A percentile compares a stretch with the other conserved stretches of the same genome.
Conservation (phyloP, 2,113 vertebrate species). For the Osmerus mordax region DNA sequence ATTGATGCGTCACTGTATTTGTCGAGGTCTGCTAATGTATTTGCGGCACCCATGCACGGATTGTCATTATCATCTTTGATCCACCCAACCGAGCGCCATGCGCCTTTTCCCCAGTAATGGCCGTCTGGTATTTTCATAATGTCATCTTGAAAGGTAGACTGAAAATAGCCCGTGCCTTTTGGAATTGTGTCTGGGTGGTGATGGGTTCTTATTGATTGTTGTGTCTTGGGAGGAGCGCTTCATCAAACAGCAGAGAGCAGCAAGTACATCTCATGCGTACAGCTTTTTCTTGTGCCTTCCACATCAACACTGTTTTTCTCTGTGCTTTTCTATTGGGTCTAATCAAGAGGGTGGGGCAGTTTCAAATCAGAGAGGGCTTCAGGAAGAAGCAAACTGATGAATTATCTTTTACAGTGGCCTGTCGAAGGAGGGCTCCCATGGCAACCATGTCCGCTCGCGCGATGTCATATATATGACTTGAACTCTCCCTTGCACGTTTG, state of each 20-base stretch:
- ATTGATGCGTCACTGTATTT: no score
- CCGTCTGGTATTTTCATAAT: neutral
- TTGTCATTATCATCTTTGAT: no score
- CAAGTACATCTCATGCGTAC: neutral
- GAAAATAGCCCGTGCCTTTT: neutral
- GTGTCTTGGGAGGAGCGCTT: constrained; percentile 1
- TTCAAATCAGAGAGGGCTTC: neutral
- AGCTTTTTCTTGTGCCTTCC: neutral
- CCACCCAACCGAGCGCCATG: no score
- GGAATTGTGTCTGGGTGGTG: neutral
- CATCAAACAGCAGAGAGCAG: neutral
- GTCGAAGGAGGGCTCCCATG: neutral
- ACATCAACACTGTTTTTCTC: neutral
- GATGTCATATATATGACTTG: no score
- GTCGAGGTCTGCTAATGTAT: neutral
- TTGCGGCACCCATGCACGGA: neutral
- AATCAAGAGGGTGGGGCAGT: neutral
- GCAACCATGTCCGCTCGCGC: neutral
- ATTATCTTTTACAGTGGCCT: neutral
- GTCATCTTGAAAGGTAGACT: neutral
- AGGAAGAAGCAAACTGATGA: neutral
- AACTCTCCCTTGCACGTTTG: no score
- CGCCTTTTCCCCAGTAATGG: neutral
- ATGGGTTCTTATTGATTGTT: neutral
- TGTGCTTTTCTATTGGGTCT: neutral